phyloP scores from a whole-genome alignment of 2,888 invertebrate species.

The Cosmorhoe ocellata region DNA sequence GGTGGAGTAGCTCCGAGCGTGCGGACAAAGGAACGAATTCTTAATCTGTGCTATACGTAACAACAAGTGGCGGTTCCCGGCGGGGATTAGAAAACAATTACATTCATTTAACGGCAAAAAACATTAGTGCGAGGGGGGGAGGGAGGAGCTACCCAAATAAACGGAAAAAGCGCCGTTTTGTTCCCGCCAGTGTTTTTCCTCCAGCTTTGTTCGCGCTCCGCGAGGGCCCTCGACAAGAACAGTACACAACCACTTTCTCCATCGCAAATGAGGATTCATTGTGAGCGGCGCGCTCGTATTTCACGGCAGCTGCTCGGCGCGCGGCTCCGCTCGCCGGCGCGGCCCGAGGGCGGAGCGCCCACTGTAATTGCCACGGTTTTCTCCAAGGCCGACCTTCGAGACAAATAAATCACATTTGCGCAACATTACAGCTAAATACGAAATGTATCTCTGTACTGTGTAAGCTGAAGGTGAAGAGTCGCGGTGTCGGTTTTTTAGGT shows the following conservation, averaged over 20 bases:
- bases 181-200: conserved; percentile 6
- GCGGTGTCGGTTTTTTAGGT: too few species aligned
- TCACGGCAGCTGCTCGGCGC: too few species aligned
- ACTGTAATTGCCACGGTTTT: conserved; percentile 6
- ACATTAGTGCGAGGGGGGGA: conserved; percentile 2
- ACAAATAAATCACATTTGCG: conserved; percentile 17
- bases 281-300: not conserved
- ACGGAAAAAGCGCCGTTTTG: conserved; percentile 5
- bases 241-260: too few species aligned
- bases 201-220: not conserved
- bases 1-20: not conserved
- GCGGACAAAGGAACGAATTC: conserved; percentile 5
- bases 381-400: conserved; percentile 12
- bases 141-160: not conserved
- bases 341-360: too few species aligned
- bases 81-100: conserved; percentile 23
- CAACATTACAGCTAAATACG: conserved; percentile 1
- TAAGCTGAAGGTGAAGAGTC: too few species aligned
- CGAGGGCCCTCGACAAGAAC: too few species aligned
- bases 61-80: conserved; percentile 11
- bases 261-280: not conserved
- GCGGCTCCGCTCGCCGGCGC: conserved; percentile 5
- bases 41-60: conserved; percentile 23
- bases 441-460: too few species aligned
- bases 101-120: conserved; percentile 21